Evolutionary conservation across 2,888 invertebrate species (phyloP).

Genomic region (Acleris cristana): DNA sequence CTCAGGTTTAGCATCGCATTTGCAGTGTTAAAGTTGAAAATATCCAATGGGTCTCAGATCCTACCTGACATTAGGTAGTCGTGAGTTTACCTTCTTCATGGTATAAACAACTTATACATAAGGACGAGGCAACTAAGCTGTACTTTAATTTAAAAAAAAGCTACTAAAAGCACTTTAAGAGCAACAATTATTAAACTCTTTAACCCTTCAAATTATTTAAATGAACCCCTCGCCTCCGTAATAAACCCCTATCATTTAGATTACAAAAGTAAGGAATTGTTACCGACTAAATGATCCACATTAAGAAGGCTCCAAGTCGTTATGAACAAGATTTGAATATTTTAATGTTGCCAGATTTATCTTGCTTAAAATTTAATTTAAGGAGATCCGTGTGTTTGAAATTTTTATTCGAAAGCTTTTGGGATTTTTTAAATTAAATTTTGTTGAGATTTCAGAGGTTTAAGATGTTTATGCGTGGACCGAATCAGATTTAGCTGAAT

Average conservation of each 20-base stretch:
- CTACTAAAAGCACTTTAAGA: neutral
- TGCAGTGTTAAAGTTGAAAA: too few relatives aligned
- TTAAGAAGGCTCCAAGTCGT: slow-evolving; percentile 43
- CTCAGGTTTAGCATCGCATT: too few relatives aligned
- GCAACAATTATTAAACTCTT: neutral
- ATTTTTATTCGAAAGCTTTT: slow-evolving; percentile 16
- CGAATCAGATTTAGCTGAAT: slow-evolving; percentile 9
- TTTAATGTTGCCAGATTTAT: slow-evolving; percentile 47
- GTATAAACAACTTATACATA: too few relatives aligned
- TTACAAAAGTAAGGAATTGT: slow-evolving; percentile 46
- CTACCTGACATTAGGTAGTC: too few relatives aligned
- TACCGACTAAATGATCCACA: slow-evolving; percentile 41
- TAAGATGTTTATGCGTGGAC: slow-evolving; percentile 29
- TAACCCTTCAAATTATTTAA: slow-evolving; percentile 44
- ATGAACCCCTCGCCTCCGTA: slow-evolving; percentile 45
- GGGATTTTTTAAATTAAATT: slow-evolving; percentile 23
- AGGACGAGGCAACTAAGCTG: too few relatives aligned
- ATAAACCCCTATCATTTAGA: slow-evolving; percentile 51
- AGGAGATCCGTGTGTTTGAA: slow-evolving; percentile 37
- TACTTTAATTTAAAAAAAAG: neutral
- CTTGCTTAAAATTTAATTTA: slow-evolving; percentile 46
- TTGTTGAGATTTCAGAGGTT: slow-evolving; percentile 7
- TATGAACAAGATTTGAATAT: slow-evolving; percentile 55
- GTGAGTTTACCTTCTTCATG: too few relatives aligned
- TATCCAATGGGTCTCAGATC: too few relatives aligned